phyloP scores from a whole-genome alignment of 2,113 vertebrate species.

The Corythaixoides concolor region DNA sequence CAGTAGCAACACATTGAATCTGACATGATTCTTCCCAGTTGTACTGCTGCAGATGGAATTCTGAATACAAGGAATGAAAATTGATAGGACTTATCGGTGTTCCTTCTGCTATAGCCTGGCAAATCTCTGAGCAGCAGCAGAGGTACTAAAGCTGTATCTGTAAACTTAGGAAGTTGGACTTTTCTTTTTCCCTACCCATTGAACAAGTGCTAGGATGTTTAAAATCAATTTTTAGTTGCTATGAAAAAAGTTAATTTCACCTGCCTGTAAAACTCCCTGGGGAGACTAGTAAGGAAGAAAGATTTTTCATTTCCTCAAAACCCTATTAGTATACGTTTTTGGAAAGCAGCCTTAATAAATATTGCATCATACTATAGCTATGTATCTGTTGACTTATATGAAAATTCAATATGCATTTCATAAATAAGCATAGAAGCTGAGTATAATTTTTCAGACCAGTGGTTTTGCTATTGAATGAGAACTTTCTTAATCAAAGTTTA shows the following conservation, averaged over 20 bases:
- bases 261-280: neutral
- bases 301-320: neutral
- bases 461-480: neutral
- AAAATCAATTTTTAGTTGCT: neutral
- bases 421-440: neutral
- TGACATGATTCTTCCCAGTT: neutral
- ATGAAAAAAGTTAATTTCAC: neutral
- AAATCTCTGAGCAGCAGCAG: neutral
- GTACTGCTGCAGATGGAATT: neutral
- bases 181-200: neutral
- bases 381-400: neutral
- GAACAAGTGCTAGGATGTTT: neutral
- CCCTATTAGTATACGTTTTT: neutral
- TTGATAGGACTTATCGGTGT: neutral
- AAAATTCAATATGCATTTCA: neutral
- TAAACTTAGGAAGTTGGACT: neutral
- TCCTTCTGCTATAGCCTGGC: neutral
- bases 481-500: conserved; percentile 8
- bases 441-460: neutral
- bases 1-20: neutral
- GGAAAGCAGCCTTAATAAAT: neutral
- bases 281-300: neutral
- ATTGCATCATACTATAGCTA: neutral
- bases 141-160: neutral
- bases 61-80: neutral